These are phyloP conservation scores for Bostrychus sinensis DNA, from an alignment of 2,113 vertebrate genomes.

Conservation along the genomic window DNA sequence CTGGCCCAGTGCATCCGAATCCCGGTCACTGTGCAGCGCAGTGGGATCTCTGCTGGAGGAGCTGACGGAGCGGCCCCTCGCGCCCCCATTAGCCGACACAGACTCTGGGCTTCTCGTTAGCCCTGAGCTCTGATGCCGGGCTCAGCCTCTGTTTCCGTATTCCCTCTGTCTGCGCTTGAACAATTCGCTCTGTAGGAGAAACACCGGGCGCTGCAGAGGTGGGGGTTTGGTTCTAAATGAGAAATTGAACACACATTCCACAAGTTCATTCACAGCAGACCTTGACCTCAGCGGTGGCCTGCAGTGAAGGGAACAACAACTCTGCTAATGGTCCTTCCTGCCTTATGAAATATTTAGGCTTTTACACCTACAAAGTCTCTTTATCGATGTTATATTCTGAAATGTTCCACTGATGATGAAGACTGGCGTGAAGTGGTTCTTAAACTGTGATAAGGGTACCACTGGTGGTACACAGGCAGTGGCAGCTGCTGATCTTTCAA, in stretches of 20 bases:
- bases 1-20: slow-evolving; percentile 9
- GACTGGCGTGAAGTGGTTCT: too few relatives aligned
- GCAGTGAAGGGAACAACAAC: not conserved
- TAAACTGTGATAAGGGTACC: too few relatives aligned
- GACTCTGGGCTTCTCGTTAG: slow-evolving; percentile 26
- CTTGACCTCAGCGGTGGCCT: not conserved
- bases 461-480: too few relatives aligned
- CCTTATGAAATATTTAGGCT: not conserved
- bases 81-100: slow-evolving; percentile 25
- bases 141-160: slow-evolving; percentile 19
- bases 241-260: slow-evolving; percentile 5
- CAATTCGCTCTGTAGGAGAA: not conserved
- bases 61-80: slow-evolving; percentile 24
- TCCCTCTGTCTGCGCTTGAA: slow-evolving; percentile 6
- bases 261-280: not conserved
- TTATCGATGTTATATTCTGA: too few relatives aligned
- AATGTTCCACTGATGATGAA: too few relatives aligned
- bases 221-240: not conserved
- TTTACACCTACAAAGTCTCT: not conserved
- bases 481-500: too few relatives aligned
- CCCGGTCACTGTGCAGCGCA: slow-evolving; percentile 8
- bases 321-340: not conserved
- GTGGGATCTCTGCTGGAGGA: slow-evolving; percentile 25
- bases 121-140: slow-evolving; percentile 11
- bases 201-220: not conserved